Base-by-base conservation (phyloP, 1,140 invertebrate genomes). In the Drosophila sucinea region DNA sequence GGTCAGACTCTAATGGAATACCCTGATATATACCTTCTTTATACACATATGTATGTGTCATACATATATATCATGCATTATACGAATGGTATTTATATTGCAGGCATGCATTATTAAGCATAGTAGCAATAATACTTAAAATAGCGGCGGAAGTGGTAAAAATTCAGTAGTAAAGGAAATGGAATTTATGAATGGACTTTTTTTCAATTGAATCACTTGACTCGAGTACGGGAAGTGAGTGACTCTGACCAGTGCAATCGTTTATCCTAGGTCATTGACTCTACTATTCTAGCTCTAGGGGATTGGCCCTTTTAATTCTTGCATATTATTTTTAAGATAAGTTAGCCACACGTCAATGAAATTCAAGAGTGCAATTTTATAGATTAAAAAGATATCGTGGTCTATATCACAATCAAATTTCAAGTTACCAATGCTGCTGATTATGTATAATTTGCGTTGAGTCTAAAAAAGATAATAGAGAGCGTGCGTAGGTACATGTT, bases 1-100 rank as follows among this genome's bases (percentile, higher is more conserved):
- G 67, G 67, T 27, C 44, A 27, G 25, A 7, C 8, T 27, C 25
- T 10, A 27, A 27, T 27, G 3, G 44, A 27, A 51, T 51, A 47
- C 17, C 44, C 35, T 11, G 8, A 38, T 3, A 3, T 10, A 41
- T 41, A 60, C 41, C 32, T 61, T 23, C 17, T 56, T 33, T 44
- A 62, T 76, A 41, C 2, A 3, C 10, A 51, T 27, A 27, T 27
- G 7, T 61, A 79, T 85, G 82, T 86, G 82, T 85, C 82, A 85
- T 70, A 33, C 82, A 85, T 70, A 33, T 71, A 51, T 57, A 75
- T 47, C 41, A 10, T 71, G 70, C 54, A 58, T 35, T 69, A 17
- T 27, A 51, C 6, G 38, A 60, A 60, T 68, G 65, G 75, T 41
- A 87, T 87, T 85, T 85, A 70, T 87, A 85, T 79, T 81, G 82